phyloP scores from a whole-genome alignment of 2,888 invertebrate genomes.

The Coenonympha glycerion region DNA sequence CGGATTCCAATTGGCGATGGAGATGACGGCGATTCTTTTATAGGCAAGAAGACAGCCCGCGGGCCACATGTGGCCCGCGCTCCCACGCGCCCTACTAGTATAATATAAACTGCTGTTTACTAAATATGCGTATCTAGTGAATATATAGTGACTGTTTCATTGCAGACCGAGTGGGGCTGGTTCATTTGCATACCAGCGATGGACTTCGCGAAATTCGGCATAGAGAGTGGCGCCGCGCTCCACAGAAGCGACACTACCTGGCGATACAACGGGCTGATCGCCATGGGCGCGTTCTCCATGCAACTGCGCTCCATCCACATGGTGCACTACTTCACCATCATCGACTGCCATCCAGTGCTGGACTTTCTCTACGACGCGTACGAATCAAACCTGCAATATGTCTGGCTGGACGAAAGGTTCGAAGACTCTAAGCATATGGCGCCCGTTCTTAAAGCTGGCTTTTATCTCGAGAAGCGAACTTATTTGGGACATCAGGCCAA shows the following conservation, averaged over 20 bases:
- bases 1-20: too few species aligned
- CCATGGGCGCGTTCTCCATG: constrained; percentile 35
- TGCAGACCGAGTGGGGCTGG: constrained; percentile 45
- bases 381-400: constrained; percentile 23
- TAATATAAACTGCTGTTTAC: too few species aligned
- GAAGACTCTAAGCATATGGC: constrained; percentile 17
- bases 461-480: too few species aligned
- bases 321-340: constrained; percentile 36
- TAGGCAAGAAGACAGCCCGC: too few species aligned
- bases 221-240: constrained; percentile 37
- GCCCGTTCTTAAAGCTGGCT: constrained; percentile 4
- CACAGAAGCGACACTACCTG: constrained; percentile 29
- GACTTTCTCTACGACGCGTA: constrained; percentile 38
- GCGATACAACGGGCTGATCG: constrained; percentile 36
- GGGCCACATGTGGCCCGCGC: too few species aligned
- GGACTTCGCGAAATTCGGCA: constrained; percentile 32
- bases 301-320: constrained; percentile 31
- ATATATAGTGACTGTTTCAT: constrained; percentile 1
- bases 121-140: too few species aligned
- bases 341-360: constrained; percentile 35
- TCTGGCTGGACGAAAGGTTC: constrained; percentile 26
- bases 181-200: constrained; percentile 36
- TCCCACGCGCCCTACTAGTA: too few species aligned
- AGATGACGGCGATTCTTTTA: too few species aligned
- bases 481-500: too few species aligned